These are phyloP conservation scores for Euwallacea fornicatus DNA, from an alignment of 1,140 invertebrate species.

Conservation along the genomic window DNA sequence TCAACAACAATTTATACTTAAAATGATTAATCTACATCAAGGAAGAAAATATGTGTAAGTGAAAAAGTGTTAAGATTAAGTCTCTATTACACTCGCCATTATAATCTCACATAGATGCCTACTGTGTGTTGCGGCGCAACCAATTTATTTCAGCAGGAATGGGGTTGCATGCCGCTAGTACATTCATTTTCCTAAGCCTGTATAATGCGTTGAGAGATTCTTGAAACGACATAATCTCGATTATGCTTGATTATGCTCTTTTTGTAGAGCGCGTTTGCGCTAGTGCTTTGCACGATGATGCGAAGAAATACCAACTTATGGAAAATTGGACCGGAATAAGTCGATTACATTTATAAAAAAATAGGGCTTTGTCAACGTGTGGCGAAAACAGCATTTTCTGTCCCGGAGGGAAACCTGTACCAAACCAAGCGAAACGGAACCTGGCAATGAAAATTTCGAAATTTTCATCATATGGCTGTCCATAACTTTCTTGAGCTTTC, in stretches of 20 bases:
- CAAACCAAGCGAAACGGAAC: no score
- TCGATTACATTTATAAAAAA: no score
- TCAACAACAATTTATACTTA: not conserved
- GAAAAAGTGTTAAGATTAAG: conserved; percentile 23
- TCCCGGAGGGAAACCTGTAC: no score
- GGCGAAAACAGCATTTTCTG: no score
- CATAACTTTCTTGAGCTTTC: no score
- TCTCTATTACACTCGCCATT: conserved; percentile 12
- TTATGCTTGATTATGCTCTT: conserved; percentile 10
- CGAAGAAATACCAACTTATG: no score
- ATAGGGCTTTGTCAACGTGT: no score
- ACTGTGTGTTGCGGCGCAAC: conserved; percentile 23
- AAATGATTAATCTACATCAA: conserved; percentile 23
- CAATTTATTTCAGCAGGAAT: conserved; percentile 28
- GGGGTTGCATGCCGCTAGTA: conserved; percentile 20
- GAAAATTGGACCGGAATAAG: no score
- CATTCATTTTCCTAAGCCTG: conserved; percentile 17
- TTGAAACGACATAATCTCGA: conserved; percentile 24
- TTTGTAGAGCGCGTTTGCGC: conserved; percentile 21
- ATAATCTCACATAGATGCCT: conserved; percentile 19
- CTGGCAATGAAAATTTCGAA: no score
- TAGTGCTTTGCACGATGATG: no score
- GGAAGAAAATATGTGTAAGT: conserved; percentile 5
- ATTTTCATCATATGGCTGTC: no score
- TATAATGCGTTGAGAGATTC: conserved; percentile 26